phyloP scores from a whole-genome alignment of 2,797 vertebrate genomes.

The Alosa sapidissima region DNA sequence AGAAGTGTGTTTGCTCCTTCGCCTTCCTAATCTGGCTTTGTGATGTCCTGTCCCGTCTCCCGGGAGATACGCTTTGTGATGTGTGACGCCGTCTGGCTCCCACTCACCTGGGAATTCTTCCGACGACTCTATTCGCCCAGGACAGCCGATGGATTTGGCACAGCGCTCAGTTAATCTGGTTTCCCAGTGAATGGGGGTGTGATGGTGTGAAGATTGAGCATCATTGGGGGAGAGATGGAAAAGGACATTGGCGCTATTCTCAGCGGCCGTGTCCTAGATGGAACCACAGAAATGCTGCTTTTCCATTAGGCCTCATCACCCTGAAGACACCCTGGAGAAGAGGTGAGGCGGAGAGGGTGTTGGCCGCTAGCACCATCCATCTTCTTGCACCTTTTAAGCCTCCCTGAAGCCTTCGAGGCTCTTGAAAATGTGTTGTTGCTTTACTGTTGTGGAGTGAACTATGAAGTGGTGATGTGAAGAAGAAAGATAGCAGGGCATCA shows the following conservation, averaged over 20 bases:
- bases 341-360: too few relatives aligned
- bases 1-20: background rate
- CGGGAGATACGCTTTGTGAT: background rate
- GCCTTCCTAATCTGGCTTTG: background rate
- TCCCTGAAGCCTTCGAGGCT: background rate
- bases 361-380: background rate
- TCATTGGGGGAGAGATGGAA: background rate
- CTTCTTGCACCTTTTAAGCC: background rate
- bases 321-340: background rate
- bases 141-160: background rate
- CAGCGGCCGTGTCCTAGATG: conserved; percentile 6
- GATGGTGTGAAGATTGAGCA: conserved; percentile 7
- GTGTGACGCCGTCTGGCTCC: background rate
- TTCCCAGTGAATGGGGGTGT: background rate
- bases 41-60: background rate
- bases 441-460: background rate
- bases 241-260: background rate
- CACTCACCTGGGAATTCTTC: background rate
- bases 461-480: background rate
- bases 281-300: background rate
- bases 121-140: background rate
- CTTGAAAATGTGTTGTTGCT: background rate
- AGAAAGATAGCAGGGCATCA: background rate
- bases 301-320: background rate
- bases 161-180: background rate